A percentile compares a stretch with the other conserved stretches of the same genome.
Evolutionary conservation across 1,140 invertebrate genomes (phyloP).

Genomic region (Tribolium castaneum): DNA sequence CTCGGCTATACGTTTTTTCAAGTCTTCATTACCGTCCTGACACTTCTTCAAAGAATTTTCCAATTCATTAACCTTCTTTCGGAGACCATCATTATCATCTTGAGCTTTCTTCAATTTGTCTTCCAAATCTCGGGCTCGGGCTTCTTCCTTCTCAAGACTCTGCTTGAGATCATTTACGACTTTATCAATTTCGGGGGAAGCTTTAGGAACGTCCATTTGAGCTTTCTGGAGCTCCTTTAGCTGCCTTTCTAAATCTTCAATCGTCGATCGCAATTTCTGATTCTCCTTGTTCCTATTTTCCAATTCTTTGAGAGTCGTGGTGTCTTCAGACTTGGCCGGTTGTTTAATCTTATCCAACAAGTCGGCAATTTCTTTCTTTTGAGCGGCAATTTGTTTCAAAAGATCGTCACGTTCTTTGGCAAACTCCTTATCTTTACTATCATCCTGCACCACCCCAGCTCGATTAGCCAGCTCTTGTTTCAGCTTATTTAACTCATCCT

Average conservation of each 20-base stretch:
- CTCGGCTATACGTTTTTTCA: conserved; percentile 39
- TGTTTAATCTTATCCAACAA: conserved; percentile 47
- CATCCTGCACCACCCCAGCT: background rate
- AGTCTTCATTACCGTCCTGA: conserved; percentile 40
- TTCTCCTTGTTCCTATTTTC: conserved; percentile 42
- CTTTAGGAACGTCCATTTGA: background rate
- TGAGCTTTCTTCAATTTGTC: conserved; percentile 36
- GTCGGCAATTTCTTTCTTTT: conserved; percentile 41
- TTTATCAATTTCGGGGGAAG: conserved; percentile 49
- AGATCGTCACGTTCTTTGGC: conserved; percentile 2
- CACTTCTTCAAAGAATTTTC: conserved; percentile 34
- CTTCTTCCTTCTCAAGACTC: conserved; percentile 36
- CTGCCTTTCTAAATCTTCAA: conserved; percentile 51
- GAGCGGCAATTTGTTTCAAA: conserved; percentile 43
- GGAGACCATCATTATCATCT: conserved; percentile 43
- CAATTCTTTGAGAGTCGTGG: conserved; percentile 18
- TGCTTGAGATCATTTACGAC: conserved; percentile 42
- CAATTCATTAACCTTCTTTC: conserved; percentile 41
- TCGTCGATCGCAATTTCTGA: conserved; percentile 45
- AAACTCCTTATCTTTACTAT: background rate
- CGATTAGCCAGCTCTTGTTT: background rate
- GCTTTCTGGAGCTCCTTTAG: conserved; percentile 49
- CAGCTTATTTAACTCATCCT: background rate
- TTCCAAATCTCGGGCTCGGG: conserved; percentile 36
- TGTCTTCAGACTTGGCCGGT: background rate